Percentiles rank a stretch among this genome's conserved stretches.
Conservation (phyloP, 2,888 invertebrate species). For the Cantharis rustica region DNA sequence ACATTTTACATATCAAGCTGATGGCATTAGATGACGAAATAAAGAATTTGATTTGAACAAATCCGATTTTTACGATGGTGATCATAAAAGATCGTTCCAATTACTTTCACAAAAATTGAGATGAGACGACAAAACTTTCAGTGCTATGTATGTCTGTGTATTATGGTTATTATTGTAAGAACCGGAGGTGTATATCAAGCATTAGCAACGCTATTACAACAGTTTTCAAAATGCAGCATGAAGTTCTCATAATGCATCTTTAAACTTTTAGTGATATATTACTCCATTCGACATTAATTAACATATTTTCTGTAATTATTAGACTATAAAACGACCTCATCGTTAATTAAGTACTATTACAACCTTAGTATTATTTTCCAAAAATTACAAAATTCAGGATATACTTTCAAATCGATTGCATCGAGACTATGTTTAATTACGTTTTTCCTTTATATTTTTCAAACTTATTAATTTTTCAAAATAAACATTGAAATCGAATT, state of each 20-base stretch:
- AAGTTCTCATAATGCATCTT: neutral
- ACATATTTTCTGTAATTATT: conserved; percentile 19
- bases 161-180: neutral
- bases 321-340: conserved; percentile 37
- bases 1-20: neutral
- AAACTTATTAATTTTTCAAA: neutral
- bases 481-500: neutral
- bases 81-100: neutral
- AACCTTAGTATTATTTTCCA: conserved; percentile 36
- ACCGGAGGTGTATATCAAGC: neutral
- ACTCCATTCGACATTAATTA: neutral
- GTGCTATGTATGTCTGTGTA: neutral
- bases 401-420: conserved; percentile 38
- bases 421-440: conserved; percentile 8
- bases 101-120: neutral
- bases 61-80: neutral
- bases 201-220: neutral
- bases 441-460: neutral
- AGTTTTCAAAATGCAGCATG: neutral
- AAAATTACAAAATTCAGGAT: conserved; percentile 43
- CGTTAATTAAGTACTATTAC: conserved; percentile 34
- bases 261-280: neutral
- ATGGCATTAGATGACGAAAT: neutral
- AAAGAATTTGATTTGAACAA: neutral
- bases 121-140: neutral